Percentiles rank a stretch among this genome's conserved stretches.
These are phyloP conservation scores for Platygyra sinensis DNA, from an alignment of 64 coral and sea anemone genomes.

Conservation along the genomic window DNA sequence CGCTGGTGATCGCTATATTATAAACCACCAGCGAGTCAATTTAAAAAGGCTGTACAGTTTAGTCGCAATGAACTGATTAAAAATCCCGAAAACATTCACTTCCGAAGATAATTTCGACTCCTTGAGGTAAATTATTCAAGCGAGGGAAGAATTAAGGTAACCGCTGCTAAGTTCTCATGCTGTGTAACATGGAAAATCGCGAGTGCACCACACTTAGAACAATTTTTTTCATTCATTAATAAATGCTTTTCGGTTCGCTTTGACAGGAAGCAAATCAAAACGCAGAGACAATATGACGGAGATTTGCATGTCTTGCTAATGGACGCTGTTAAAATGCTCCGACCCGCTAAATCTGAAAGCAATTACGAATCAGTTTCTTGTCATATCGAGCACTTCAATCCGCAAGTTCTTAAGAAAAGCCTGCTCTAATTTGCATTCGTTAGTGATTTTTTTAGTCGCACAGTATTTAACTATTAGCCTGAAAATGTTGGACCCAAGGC, in stretches of 20 bases:
- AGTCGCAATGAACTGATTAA: conserved; percentile 45
- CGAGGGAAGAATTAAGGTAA: not conserved
- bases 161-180: not conserved
- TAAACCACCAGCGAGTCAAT: conserved; percentile 12
- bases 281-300: conserved; percentile 34
- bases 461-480: not conserved
- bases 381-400: conserved; percentile 26
- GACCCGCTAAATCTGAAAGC: conserved; percentile 27
- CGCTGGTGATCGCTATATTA: not conserved
- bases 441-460: not conserved
- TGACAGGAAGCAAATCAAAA: conserved; percentile 43
- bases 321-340: conserved; percentile 8
- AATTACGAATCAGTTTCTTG: conserved; percentile 15
- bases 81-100: conserved; percentile 29
- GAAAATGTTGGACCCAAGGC: not conserved
- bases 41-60: conserved; percentile 24
- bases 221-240: conserved; percentile 14
- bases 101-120: conserved; percentile 26
- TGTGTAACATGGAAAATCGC: not conserved
- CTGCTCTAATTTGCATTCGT: conserved; percentile 34
- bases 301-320: conserved; percentile 43
- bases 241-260: conserved; percentile 26
- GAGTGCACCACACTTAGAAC: not conserved
- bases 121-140: not conserved
- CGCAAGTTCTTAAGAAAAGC: conserved; percentile 9